Conservation (phyloP, 1,140 invertebrate species). For the Anastrepha obliqua region DNA sequence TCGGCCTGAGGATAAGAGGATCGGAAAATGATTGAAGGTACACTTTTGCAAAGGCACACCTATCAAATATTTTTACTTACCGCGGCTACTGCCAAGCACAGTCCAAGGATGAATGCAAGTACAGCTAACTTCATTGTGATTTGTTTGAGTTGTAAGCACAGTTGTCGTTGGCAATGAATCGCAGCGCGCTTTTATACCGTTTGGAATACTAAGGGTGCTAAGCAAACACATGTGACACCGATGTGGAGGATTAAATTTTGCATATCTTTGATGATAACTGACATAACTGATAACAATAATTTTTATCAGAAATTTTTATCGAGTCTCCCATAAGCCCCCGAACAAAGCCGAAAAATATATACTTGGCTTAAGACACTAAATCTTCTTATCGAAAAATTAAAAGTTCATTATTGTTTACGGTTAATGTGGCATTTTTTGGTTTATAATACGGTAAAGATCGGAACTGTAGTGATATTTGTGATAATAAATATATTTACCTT, state of each 20-base stretch:
- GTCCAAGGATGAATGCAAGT: not conserved
- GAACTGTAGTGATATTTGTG: no score
- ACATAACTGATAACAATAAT: not conserved
- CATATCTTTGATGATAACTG: not conserved
- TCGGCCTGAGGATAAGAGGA: not conserved
- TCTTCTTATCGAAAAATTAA: not conserved
- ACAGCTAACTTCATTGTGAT: slow-evolving; percentile 20
- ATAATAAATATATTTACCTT: no score
- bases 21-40: not conserved
- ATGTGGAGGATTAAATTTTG: not conserved
- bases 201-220: not conserved
- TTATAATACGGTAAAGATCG: no score
- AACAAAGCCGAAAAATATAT: not conserved
- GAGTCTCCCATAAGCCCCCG: no score
- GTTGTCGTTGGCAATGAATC: not conserved
- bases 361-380: not conserved
- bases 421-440: no score
- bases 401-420: no score
- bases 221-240: not conserved
- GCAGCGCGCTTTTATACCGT: not conserved
- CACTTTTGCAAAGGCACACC: no score
- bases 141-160: not conserved
- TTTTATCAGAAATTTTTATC: not conserved
- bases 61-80: not conserved
- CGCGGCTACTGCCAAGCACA: not conserved